A percentile compares a stretch with the other conserved stretches of the same genome.
phyloP scores from a whole-genome alignment of 92 coral and sea anemone species.

The Siderastrea siderea region DNA sequence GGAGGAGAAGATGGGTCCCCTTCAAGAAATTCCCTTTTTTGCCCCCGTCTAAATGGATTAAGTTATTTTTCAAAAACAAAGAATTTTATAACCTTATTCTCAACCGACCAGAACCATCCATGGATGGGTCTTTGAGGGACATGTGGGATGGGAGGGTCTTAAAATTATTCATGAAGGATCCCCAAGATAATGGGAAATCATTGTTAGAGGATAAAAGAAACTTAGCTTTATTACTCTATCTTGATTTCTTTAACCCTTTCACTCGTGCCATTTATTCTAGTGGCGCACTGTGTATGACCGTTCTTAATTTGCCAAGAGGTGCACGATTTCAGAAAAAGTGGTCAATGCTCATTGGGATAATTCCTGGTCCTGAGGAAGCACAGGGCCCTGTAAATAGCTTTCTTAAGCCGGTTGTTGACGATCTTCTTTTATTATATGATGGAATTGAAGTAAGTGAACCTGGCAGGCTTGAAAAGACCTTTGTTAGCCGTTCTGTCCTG shows the following conservation, averaged over 20 bases:
- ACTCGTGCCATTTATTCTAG: conserved; percentile 25
- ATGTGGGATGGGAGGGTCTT: conserved; percentile 47
- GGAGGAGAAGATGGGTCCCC: conserved; percentile 22
- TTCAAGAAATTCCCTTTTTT: conserved; percentile 41
- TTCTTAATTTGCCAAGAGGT: conserved; percentile 54
- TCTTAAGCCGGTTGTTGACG: conserved; percentile 59
- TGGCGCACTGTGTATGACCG: conserved; percentile 46
- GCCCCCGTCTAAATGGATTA: conserved; percentile 56
- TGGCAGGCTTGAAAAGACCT: conserved; percentile 6
- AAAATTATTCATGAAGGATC: conserved; percentile 29
- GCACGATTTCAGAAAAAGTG: conserved; percentile 41
- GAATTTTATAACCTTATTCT: conserved; percentile 33
- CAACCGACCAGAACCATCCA: conserved; percentile 4
- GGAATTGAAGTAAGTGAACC: conserved; percentile 29
- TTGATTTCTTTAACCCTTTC: conserved; percentile 58
- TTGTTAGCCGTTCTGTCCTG: conserved; percentile 25
- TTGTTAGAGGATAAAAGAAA: conserved; percentile 18
- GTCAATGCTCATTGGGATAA: conserved; percentile 56
- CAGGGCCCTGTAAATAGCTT: conserved; percentile 37
- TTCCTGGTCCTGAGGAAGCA: conserved; percentile 73
- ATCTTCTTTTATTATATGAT: conserved; percentile 16
- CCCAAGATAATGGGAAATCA: conserved; percentile 1
- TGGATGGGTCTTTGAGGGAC: conserved; percentile 31
- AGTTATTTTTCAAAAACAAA: conserved; percentile 25
- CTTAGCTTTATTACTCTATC: conserved; percentile 35